Evolutionary conservation across 2,113 vertebrate species (phyloP).

Genomic region (Dasyprocta punctata): DNA sequence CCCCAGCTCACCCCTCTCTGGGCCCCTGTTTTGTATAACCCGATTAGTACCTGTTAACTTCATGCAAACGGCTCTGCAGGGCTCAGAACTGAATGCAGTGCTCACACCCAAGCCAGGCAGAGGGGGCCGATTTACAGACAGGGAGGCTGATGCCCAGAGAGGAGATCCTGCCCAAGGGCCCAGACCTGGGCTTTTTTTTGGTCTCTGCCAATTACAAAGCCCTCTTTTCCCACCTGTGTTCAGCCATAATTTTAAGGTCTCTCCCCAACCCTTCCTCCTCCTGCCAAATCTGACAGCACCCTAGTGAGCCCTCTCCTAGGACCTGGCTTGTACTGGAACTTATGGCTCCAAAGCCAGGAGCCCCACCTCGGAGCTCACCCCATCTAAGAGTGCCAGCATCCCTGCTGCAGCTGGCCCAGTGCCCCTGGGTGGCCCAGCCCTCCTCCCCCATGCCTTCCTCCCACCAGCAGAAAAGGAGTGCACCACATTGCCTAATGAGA

Average conservation of each 20-base stretch:
- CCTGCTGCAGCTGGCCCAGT: not conserved
- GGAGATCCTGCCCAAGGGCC: not conserved
- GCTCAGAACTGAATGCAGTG: not conserved
- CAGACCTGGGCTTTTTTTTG: not conserved
- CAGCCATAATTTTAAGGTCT: not conserved
- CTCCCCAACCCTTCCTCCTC: not conserved
- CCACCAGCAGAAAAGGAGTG: not conserved
- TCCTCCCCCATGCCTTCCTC: not conserved
- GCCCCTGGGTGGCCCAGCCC: conserved; percentile 26
- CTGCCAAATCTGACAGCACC: not conserved
- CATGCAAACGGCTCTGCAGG: not conserved
- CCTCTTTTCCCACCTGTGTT: not conserved
- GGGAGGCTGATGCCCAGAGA: not conserved
- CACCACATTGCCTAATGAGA: conserved; percentile 57
- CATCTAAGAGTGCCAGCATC: not conserved
- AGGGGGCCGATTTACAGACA: not conserved
- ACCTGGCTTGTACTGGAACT: not conserved
- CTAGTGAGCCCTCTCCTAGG: not conserved
- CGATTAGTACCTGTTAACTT: not conserved
- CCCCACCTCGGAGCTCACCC: not conserved
- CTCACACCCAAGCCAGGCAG: not conserved
- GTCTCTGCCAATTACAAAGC: not conserved
- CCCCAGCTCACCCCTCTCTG: not conserved
- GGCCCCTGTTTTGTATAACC: conserved; percentile 3
- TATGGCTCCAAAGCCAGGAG: too few relatives aligned